These are phyloP conservation scores for Fregetta grallaria DNA, from an alignment of 2,113 vertebrate genomes.

Conservation along the genomic window DNA sequence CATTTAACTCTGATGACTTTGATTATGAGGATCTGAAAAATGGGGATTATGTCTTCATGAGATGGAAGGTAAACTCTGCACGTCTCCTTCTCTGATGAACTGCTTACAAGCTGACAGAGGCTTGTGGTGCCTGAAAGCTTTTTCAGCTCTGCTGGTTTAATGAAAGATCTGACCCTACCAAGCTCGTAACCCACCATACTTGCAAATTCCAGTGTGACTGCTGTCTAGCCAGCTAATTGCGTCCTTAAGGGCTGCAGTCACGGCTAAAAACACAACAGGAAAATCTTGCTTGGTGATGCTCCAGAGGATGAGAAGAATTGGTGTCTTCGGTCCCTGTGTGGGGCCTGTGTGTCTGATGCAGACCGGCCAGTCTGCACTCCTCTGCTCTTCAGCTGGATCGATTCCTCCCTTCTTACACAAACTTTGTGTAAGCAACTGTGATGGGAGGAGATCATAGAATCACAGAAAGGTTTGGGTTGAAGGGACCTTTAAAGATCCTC, in stretches of 20 bases:
- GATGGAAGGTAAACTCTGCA: conserved; percentile 89
- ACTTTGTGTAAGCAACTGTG: not conserved
- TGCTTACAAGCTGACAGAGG: not conserved
- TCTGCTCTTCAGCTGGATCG: not conserved
- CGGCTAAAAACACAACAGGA: conserved; percentile 19
- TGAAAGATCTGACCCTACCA: not conserved
- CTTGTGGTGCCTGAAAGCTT: not conserved
- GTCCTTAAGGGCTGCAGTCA: not conserved
- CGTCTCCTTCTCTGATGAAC: not conserved
- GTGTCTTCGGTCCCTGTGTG: not conserved
- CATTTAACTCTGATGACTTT: conserved; percentile 96
- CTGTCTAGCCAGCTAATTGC: conserved; percentile 26
- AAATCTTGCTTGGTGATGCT: conserved; percentile 25
- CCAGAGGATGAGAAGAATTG: not conserved
- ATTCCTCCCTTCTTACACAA: not conserved
- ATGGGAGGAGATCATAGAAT: not conserved
- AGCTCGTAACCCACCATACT: not conserved
- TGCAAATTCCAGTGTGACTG: not conserved
- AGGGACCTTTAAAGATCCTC: not conserved
- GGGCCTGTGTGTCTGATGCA: not conserved
- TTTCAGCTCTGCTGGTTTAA: not conserved
- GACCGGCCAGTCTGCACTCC: not conserved
- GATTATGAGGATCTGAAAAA: conserved; percentile 93
- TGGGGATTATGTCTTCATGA: conserved; percentile 98
- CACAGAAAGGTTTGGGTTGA: not conserved